phyloP scores from a whole-genome alignment of 2,888 invertebrate species.

The Ichneumoninae sp. region DNA sequence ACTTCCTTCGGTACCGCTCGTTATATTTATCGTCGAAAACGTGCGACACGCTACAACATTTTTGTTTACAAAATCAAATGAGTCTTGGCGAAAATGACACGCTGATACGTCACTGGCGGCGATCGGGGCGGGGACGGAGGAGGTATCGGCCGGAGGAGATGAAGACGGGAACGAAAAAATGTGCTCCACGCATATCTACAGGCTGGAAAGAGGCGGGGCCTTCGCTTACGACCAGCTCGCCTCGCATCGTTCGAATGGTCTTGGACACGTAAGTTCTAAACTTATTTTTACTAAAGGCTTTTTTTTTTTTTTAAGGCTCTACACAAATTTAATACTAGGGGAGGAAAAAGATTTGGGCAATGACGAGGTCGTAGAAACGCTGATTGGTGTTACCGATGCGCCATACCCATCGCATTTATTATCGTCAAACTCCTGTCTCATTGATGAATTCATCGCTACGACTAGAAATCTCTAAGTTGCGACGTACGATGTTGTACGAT shows the following conservation, averaged over 20 bases:
- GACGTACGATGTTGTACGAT: conserved; percentile 6
- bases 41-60: conserved; percentile 62
- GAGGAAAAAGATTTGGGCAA: neutral
- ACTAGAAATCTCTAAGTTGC: conserved; percentile 41
- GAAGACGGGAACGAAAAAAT: conserved; percentile 14
- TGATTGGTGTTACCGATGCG: conserved; percentile 6
- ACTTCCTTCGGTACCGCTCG: conserved; percentile 34
- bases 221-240: neutral
- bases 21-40: conserved; percentile 18
- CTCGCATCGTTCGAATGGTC: neutral
- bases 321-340: neutral
- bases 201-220: conserved; percentile 20
- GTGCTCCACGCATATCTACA: conserved; percentile 18
- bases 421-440: neutral
- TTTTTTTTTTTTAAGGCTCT: neutral
- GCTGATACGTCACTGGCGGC: conserved; percentile 61
- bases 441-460: conserved; percentile 24
- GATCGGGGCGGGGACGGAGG: neutral
- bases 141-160: conserved; percentile 2
- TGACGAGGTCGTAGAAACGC: neutral
- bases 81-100: conserved; percentile 64
- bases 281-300: neutral
- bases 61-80: conserved; percentile 66
- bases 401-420: conserved; percentile 19
- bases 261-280: neutral